These are phyloP conservation scores for Poecilia velifera DNA, from an alignment of 2,797 vertebrate species.

Conservation along the genomic window DNA sequence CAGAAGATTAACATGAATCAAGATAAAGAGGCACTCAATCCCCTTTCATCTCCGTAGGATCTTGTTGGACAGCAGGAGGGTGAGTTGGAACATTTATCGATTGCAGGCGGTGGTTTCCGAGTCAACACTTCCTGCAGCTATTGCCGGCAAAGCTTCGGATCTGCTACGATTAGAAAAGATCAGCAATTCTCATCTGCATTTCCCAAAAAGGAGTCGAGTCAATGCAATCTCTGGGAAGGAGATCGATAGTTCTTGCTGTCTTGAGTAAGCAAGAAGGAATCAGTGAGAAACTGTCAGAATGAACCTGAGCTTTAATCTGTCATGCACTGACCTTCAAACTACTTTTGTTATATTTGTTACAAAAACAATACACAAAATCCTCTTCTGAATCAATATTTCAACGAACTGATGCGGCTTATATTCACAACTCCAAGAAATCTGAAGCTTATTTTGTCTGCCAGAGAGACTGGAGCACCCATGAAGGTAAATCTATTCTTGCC, in stretches of 20 bases:
- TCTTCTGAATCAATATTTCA: not conserved
- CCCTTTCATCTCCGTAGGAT: conserved; percentile 3
- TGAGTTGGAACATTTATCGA: conserved; percentile 52
- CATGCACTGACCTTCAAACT: not conserved
- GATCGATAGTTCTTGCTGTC: conserved; percentile 51
- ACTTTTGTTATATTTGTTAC: not conserved
- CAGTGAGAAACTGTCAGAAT: not conserved
- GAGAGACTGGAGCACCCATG: not conserved
- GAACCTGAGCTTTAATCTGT: not conserved
- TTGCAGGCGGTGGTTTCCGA: conserved; percentile 31
- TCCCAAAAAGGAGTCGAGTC: conserved; percentile 17
- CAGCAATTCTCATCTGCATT: conserved; percentile 32
- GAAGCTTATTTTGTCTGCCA: not conserved
- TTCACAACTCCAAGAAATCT: not conserved
- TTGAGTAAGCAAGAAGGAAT: not conserved
- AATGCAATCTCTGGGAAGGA: conserved; percentile 13
- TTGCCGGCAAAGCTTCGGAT: conserved; percentile 22
- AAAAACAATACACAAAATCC: not conserved
- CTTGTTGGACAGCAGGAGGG: conserved; percentile 19
- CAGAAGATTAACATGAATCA: not conserved
- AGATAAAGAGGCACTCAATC: conserved; percentile 6
- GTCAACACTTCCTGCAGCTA: conserved; percentile 22
- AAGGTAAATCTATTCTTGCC: not conserved
- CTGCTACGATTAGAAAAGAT: conserved; percentile 19
- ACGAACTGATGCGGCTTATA: not conserved